Percentiles rank a stretch among this genome's conserved stretches.
Evolutionary conservation across 2,797 vertebrate species (phyloP).

Genomic region (Paratrypauchen microcephalus): DNA sequence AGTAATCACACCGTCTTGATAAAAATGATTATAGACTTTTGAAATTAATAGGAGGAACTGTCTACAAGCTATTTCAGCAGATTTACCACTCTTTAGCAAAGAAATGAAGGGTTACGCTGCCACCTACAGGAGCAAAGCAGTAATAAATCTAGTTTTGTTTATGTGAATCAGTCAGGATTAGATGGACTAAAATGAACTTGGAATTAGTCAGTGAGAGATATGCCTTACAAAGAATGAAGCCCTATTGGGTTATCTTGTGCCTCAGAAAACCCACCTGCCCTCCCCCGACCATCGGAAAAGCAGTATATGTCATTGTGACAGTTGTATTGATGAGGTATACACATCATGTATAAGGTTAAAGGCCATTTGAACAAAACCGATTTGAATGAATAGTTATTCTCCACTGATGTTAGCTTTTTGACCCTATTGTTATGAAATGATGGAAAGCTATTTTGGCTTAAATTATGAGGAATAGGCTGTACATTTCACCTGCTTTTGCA

Average conservation of each 20-base stretch:
- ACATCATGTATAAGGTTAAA: conserved; percentile 48
- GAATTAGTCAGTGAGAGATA: not conserved
- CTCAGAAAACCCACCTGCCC: conserved; percentile 56
- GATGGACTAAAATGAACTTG: not conserved
- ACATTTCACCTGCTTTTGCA: no score
- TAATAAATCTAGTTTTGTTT: conserved; percentile 23
- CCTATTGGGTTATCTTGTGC: conserved; percentile 18
- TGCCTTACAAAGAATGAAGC: conserved; percentile 6
- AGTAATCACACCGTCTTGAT: conserved; percentile 27
- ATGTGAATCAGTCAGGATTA: not conserved
- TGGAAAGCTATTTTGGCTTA: not conserved
- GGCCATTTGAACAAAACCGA: conserved; percentile 48
- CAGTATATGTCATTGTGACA: conserved; percentile 75
- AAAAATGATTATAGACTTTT: conserved; percentile 21
- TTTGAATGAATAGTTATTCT: conserved; percentile 31
- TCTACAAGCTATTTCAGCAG: not conserved
- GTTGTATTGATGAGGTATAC: conserved; percentile 56
- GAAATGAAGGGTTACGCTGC: conserved; percentile 44
- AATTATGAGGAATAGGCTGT: not conserved
- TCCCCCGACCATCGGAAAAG: conserved; percentile 79
- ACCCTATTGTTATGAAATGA: not conserved
- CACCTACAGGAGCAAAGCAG: conserved; percentile 60
- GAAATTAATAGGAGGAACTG: conserved; percentile 7
- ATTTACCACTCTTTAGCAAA: not conserved
- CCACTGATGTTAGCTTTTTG: conserved; percentile 29